Evolutionary conservation across 2,113 vertebrate species (phyloP).

Genomic region (Corydoras maculifer): DNA sequence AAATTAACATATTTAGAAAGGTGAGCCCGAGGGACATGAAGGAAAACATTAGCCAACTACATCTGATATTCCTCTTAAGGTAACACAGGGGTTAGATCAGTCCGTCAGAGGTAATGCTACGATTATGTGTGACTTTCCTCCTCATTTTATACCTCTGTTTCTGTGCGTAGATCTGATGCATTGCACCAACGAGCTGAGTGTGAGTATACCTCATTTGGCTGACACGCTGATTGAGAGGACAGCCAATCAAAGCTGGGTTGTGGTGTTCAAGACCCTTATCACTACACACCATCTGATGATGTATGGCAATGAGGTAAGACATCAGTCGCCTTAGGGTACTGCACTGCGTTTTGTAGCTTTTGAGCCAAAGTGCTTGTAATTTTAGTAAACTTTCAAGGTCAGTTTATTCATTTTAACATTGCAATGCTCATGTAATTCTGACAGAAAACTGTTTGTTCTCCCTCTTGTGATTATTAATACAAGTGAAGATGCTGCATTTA

Average conservation of each 20-base stretch:
- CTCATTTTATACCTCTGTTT: constrained; percentile 23
- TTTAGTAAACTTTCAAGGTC: not conserved
- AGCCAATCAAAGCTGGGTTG: constrained; percentile 90
- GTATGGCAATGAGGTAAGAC: constrained; percentile 90
- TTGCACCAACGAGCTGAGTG: constrained; percentile 91
- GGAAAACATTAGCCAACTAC: constrained; percentile 8
- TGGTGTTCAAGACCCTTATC: constrained; percentile 95
- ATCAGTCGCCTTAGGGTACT: not conserved
- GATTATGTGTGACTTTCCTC: not conserved
- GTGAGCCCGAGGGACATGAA: constrained; percentile 13
- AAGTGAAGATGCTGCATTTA: not conserved
- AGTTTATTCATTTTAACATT: not conserved
- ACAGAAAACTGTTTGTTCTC: not conserved
- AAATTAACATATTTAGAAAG: constrained; percentile 30
- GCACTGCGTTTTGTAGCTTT: not conserved
- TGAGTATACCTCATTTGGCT: constrained; percentile 84
- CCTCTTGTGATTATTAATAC: not conserved
- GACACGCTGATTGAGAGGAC: constrained; percentile 83
- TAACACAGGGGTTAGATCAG: constrained; percentile 1
- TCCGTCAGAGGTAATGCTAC: not conserved
- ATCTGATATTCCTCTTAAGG: not conserved
- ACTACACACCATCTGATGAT: constrained; percentile 96
- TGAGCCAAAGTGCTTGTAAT: not conserved
- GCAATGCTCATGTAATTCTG: too few species aligned
- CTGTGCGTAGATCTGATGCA: constrained; percentile 78